A percentile compares a stretch with the other conserved stretches of the same genome.
Conservation (phyloP, 2,888 invertebrate species). For the Adelognathus sp. region DNA sequence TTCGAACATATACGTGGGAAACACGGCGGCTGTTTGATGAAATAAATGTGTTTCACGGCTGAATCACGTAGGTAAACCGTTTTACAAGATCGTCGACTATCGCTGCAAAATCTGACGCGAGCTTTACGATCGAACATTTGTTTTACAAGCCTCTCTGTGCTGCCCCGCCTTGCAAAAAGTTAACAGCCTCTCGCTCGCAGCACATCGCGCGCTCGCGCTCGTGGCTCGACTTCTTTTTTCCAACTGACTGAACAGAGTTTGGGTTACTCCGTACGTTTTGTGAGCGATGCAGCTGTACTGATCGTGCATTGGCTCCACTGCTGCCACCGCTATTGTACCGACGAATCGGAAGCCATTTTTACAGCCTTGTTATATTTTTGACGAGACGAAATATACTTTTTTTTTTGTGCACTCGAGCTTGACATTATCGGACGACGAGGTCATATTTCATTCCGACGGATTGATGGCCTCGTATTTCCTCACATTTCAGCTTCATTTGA, state of each 20-base stretch:
- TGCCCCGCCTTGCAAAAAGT: constrained; percentile 2
- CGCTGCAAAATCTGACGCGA: constrained; percentile 48
- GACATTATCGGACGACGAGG: background rate
- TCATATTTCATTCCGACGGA: no score
- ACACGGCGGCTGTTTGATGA: constrained; percentile 36
- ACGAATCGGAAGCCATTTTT: constrained; percentile 6
- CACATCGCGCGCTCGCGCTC: background rate
- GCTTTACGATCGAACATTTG: constrained; percentile 58
- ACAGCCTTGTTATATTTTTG: background rate
- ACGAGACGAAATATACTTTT: no score
- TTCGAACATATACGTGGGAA: background rate
- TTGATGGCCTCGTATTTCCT: no score
- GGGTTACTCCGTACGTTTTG: constrained; percentile 48
- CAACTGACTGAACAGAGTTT: background rate
- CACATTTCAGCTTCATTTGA: no score
- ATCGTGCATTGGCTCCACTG: constrained; percentile 45
- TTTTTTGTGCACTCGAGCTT: background rate
- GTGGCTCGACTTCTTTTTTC: constrained; percentile 6
- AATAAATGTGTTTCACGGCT: constrained; percentile 49
- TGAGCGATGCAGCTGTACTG: constrained; percentile 54
- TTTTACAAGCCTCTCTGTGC: constrained; percentile 42
- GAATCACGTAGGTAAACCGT: constrained; percentile 53
- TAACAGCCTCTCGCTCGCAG: background rate
- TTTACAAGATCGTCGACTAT: constrained; percentile 48
- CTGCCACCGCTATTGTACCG: constrained; percentile 37